Evolutionary conservation across 2,888 invertebrate genomes (phyloP).

Genomic region (Melanargia galathea): DNA sequence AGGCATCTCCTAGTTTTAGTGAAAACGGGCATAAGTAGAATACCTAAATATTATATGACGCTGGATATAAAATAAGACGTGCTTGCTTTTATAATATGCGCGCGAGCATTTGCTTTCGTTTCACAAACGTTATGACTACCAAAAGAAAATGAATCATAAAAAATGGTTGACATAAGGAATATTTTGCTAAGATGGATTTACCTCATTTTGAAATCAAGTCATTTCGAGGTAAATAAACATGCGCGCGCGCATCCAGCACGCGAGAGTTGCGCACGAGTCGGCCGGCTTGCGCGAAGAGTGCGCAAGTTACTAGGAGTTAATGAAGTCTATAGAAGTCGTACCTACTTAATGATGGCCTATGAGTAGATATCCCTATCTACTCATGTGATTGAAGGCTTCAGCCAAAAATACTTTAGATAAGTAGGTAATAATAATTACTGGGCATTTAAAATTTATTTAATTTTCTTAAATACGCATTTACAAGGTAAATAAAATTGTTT

Average conservation of each 20-base stretch:
- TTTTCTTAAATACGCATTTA: too few species aligned
- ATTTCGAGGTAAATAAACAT: conserved; percentile 20
- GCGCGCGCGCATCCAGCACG: conserved; percentile 68
- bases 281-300: conserved; percentile 80
- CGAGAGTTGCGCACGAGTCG: conserved; percentile 67
- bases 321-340: conserved; percentile 34
- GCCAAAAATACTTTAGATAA: too few species aligned
- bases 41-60: too few species aligned
- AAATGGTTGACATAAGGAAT: background rate
- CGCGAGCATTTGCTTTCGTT: conserved; percentile 57
- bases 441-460: too few species aligned
- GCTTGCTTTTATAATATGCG: too few species aligned
- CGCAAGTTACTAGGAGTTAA: conserved; percentile 60
- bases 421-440: too few species aligned
- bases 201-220: background rate
- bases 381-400: too few species aligned
- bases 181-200: background rate
- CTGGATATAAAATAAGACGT: too few species aligned
- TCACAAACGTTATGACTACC: background rate
- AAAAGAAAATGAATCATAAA: background rate
- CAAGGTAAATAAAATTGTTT: too few species aligned
- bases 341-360: background rate
- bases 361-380: too few species aligned
- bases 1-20: too few species aligned
- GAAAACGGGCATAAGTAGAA: too few species aligned